Percentiles rank a stretch among this genome's conserved stretches.
phyloP scores from a whole-genome alignment of 2,113 vertebrate genomes.

The Callithrix jacchus region DNA sequence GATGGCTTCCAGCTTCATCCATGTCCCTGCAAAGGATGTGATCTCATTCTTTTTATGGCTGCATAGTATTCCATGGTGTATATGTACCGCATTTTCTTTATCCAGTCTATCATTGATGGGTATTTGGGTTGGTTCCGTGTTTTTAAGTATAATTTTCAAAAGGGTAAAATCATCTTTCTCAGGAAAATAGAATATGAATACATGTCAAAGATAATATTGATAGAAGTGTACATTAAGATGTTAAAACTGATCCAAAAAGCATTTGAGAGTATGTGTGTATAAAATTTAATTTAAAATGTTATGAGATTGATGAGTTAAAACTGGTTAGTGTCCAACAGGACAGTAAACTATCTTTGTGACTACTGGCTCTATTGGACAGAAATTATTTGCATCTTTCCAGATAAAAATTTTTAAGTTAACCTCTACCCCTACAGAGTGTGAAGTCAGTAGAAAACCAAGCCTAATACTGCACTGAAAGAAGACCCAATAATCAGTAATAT shows the following conservation, averaged over 20 bases:
- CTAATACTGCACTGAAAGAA: not conserved
- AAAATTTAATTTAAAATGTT: not conserved
- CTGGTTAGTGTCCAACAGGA: not conserved
- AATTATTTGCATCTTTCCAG: not conserved
- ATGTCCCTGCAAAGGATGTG: too few relatives aligned
- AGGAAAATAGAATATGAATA: not conserved
- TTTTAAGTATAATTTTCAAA: not conserved
- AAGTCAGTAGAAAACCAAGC: not conserved
- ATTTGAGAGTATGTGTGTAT: not conserved
- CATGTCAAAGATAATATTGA: constrained; percentile 32
- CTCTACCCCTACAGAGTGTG: not conserved
- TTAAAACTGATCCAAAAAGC: constrained; percentile 38
- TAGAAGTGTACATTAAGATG: not conserved
- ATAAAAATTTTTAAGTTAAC: constrained; percentile 19
- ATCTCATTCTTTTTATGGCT: too few relatives aligned
- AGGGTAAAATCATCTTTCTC: not conserved
- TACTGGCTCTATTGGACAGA: not conserved
- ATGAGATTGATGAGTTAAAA: constrained; percentile 14
- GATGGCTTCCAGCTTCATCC: too few relatives aligned
- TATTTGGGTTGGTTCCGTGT: too few relatives aligned
- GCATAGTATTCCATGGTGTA: too few relatives aligned
- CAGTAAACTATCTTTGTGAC: not conserved
- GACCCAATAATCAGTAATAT: not conserved
- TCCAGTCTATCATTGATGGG: too few relatives aligned
- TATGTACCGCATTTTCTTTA: too few relatives aligned